Percentiles rank a stretch among this genome's conserved stretches.
Evolutionary conservation across 2,113 vertebrate genomes (phyloP).

Genomic region (Pterocles orientalis): DNA sequence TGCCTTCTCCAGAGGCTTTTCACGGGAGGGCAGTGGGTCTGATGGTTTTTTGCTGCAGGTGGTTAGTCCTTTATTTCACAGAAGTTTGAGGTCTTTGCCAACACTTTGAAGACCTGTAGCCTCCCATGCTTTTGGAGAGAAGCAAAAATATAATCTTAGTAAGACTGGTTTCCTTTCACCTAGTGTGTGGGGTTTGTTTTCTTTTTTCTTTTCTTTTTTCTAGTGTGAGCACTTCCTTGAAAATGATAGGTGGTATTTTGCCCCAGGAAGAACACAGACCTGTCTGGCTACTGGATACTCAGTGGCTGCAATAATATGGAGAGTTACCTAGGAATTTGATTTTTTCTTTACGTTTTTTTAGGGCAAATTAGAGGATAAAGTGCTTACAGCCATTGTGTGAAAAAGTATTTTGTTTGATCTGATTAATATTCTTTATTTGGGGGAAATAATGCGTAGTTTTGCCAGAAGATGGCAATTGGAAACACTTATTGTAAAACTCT

Average conservation of each 20-base stretch:
- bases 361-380: not conserved
- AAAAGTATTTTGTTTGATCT: not conserved
- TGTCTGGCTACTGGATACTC: not conserved
- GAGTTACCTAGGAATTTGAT: not conserved
- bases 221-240: not conserved
- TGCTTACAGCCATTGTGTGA: not conserved
- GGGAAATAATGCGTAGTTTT: not conserved
- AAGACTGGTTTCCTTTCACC: not conserved
- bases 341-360: not conserved
- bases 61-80: not conserved
- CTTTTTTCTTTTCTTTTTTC: not conserved
- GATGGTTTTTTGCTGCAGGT: not conserved
- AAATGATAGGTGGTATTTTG: not conserved
- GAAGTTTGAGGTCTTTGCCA: not conserved
- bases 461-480: not conserved
- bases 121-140: not conserved
- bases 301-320: not conserved
- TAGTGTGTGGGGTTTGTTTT: too few relatives aligned
- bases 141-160: not conserved
- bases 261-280: not conserved
- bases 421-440: not conserved
- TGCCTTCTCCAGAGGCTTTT: not conserved
- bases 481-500: not conserved
- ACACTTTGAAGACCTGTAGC: not conserved
- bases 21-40: not conserved